Conservation (phyloP, 2,888 invertebrate genomes). For the Entomobrya proxima region DNA sequence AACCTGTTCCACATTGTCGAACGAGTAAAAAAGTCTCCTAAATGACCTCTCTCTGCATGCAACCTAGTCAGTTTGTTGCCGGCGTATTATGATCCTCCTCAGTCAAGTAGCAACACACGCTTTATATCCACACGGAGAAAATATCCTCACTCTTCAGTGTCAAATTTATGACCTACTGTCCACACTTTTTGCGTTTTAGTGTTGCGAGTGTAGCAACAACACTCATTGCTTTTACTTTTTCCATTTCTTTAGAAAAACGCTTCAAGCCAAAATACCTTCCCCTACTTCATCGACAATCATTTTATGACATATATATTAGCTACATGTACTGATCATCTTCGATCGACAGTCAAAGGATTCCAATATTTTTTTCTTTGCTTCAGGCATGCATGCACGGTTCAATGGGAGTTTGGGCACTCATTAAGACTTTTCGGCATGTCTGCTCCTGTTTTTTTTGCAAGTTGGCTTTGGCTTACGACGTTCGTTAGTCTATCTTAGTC, state of each 20-base stretch:
- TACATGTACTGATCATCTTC: neutral
- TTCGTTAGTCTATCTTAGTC: too few relatives aligned
- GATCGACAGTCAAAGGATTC: conserved; percentile 5
- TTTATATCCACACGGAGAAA: neutral
- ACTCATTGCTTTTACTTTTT: conserved; percentile 6
- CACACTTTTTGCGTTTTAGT: conserved; percentile 21
- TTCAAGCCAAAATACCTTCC: conserved; percentile 3
- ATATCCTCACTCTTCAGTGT: conserved; percentile 9
- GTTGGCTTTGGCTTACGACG: too few relatives aligned
- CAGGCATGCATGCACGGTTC: neutral
- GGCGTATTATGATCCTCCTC: neutral
- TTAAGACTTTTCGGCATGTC: conserved; percentile 29
- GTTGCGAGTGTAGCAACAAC: neutral
- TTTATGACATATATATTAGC: conserved; percentile 48
- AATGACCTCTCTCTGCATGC: conserved; percentile 16
- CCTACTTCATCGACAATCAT: neutral
- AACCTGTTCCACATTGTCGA: neutral
- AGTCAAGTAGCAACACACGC: neutral
- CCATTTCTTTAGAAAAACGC: conserved; percentile 9
- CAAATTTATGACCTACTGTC: conserved; percentile 34
- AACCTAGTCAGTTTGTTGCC: neutral
- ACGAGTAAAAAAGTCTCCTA: neutral
- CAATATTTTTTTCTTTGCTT: conserved; percentile 3
- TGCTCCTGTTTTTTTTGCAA: conserved; percentile 2
- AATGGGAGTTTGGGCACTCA: conserved; percentile 17